These are phyloP conservation scores for Brachypodius melanocephalos DNA, from an alignment of 2,113 vertebrate species.

Conservation along the genomic window DNA sequence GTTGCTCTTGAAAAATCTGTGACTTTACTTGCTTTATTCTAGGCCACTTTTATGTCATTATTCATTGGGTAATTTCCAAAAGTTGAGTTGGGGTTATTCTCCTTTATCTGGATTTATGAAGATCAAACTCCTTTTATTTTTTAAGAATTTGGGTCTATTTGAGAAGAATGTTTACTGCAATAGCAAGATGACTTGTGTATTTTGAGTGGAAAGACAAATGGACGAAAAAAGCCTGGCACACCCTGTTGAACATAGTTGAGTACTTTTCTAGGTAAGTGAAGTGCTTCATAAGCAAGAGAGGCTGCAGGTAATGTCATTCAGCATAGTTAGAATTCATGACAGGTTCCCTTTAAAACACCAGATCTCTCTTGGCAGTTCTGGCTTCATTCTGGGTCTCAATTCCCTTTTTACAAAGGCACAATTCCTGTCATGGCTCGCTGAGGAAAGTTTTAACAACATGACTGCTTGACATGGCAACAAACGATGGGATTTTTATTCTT, in stretches of 20 bases:
- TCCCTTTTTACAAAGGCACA: conserved; percentile 31
- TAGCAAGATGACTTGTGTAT: background rate
- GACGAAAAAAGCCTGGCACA: conserved; percentile 37
- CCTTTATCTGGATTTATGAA: background rate
- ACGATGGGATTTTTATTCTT: conserved; percentile 33
- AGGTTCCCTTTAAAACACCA: conserved; percentile 35
- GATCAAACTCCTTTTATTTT: background rate
- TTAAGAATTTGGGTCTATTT: background rate
- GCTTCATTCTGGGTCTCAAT: background rate
- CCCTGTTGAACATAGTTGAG: background rate
- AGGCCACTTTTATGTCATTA: background rate
- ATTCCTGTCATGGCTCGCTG: background rate
- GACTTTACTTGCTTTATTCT: background rate
- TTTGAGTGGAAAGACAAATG: conserved; percentile 40
- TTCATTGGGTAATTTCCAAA: background rate
- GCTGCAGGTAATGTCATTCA: conserved; percentile 16
- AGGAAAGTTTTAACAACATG: conserved; percentile 33
- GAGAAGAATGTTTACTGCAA: background rate
- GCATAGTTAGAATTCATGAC: conserved; percentile 38
- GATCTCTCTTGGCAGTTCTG: background rate
- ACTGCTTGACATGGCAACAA: background rate
- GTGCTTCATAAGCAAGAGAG: background rate
- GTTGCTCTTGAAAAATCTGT: background rate
- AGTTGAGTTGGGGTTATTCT: background rate
- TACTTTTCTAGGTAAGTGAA: background rate